Evolutionary conservation across 2,113 vertebrate species (phyloP), one percentile per base, ranked within the genome.

Genomic region (Tetraodon nigroviridis): DNA sequence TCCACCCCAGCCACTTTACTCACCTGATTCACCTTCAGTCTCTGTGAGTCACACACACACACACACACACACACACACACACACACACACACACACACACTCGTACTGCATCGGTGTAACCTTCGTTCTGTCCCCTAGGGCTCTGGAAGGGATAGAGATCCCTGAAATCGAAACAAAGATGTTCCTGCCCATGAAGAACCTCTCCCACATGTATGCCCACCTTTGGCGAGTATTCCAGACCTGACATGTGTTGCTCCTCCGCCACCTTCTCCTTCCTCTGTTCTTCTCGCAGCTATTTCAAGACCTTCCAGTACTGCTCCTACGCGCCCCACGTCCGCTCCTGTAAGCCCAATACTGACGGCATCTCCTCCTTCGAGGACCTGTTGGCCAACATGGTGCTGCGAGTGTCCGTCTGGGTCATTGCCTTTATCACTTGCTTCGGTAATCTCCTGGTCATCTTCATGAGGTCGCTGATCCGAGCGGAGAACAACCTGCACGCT

Each of bases 321-420:
- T 93, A 91, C 44, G 92, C 84, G 16, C 90, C 92, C 40, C 92
- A 92, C 10, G 86, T 93, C 48, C 77, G 84, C 75, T 89, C 90
- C 67, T 92, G 92, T 75, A 92, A 91, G 73, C 92, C 92, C 71
- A 89, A 91, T 86, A 92, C 90, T 21, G 93, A 93, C 0, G 90
- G 92, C 17, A 92, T 94, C 83, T 94, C 92, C 37, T 92, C 91
- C 49, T 91, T 93, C 67, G 93, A 94, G 80, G 90, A 94, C 81
- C 88, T 93, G 61, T 81, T 92, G 79, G 92, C 92, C 50, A 93
- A 89, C 80, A 64, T 77, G n/a, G 87, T 94, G 67, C 90, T 95
- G 63, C 87, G 90, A 46, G 89, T 92, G 63, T 94, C 88, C 17
- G 88, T 94, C 46, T 93, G 93, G 92, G 91, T 95, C 78, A 92